A percentile compares a stretch with the other conserved stretches of the same genome.
phyloP scores from a whole-genome alignment of 2,113 vertebrate species.

The Pithys albifrons region DNA sequence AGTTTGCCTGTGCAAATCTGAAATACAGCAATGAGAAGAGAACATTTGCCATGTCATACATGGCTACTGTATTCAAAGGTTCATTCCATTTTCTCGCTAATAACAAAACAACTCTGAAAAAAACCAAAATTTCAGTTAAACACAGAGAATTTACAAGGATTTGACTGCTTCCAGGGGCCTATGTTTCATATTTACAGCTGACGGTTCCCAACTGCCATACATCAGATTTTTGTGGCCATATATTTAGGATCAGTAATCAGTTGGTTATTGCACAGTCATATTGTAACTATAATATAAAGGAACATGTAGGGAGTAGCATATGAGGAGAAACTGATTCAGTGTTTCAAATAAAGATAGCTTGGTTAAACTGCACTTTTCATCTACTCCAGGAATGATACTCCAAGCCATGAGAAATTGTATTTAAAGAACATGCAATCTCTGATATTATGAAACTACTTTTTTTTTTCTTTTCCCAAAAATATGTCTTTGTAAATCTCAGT shows the following conservation, averaged over 20 bases:
- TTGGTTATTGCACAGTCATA: not conserved
- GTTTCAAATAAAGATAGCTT: not conserved
- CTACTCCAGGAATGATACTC: not conserved
- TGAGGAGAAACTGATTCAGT: not conserved
- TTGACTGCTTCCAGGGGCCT: not conserved
- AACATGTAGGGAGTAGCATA: not conserved
- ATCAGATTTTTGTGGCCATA: not conserved
- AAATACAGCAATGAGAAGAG: not conserved
- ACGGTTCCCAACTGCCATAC: not conserved
- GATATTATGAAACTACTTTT: not conserved
- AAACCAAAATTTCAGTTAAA: not conserved
- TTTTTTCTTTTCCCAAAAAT: not conserved
- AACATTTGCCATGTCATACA: not conserved
- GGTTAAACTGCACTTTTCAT: not conserved
- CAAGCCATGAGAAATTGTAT: not conserved
- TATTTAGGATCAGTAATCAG: not conserved
- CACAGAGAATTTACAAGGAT: not conserved
- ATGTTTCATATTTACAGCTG: not conserved
- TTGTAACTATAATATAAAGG: not conserved
- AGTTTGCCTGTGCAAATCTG: not conserved
- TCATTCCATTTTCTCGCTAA: not conserved
- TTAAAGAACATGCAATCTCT: not conserved
- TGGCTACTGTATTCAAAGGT: not conserved
- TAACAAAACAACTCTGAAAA: not conserved
- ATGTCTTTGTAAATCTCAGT: not conserved